Percentiles rank a stretch among this genome's conserved stretches.
phyloP scores from a whole-genome alignment of 2,888 invertebrate genomes.

The Caenorhabditis panamensis region DNA sequence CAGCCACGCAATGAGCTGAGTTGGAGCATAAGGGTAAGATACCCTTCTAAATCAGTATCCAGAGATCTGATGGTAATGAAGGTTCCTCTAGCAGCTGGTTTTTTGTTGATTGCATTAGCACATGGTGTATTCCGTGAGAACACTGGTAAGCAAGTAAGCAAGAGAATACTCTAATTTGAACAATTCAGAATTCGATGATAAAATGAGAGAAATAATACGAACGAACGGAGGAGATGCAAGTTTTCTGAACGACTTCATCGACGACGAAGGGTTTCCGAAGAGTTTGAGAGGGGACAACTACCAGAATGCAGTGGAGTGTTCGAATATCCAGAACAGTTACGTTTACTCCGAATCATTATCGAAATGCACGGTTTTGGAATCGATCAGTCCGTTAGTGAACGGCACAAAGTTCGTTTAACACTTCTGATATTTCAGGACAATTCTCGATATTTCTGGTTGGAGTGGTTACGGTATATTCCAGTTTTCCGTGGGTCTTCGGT shows the following conservation, averaged over 20 bases:
- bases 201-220: constrained; percentile 6
- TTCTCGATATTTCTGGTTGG: constrained; percentile 1
- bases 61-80: constrained; percentile 1
- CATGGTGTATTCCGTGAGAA: neutral
- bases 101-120: constrained; percentile 7
- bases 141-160: neutral
- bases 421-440: constrained; percentile 11
- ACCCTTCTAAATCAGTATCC: too few relatives aligned
- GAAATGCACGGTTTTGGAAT: constrained; percentile 9
- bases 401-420: neutral
- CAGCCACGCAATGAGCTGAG: neutral
- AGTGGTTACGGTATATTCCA: constrained; percentile 15
- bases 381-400: constrained; percentile 2
- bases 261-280: constrained; percentile 11
- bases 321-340: neutral
- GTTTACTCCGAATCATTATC: constrained; percentile 13
- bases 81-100: neutral
- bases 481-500: constrained; percentile 16
- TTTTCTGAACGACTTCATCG: constrained; percentile 16
- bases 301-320: neutral
- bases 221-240: constrained; percentile 1
- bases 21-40: neutral
- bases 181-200: constrained; percentile 29
- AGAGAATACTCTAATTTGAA: too few relatives aligned
- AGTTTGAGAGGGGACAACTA: constrained; percentile 12